Conservation (phyloP, 2,888 invertebrate species). For the Drosophila leonis region DNA sequence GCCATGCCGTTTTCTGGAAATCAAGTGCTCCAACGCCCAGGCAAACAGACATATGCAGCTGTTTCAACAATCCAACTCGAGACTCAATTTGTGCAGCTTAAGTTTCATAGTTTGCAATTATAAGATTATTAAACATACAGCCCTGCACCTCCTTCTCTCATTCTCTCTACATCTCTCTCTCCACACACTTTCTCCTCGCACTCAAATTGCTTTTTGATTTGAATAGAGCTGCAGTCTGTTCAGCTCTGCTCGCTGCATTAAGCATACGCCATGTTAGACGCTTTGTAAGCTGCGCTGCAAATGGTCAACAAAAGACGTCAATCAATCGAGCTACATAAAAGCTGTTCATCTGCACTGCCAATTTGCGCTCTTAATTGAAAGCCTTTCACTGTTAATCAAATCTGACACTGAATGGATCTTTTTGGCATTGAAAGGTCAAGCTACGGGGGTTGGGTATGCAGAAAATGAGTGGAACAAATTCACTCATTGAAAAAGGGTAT, state of each 20-base stretch:
- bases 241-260: conserved; percentile 11
- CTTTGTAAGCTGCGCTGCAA: conserved; percentile 14
- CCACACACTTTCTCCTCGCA: background rate
- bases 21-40: conserved; percentile 17
- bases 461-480: background rate
- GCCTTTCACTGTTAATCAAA: conserved; percentile 52
- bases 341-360: background rate
- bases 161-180: background rate
- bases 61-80: conserved; percentile 40
- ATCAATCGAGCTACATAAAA: conserved; percentile 12
- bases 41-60: conserved; percentile 52
- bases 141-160: background rate
- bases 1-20: conserved; percentile 5
- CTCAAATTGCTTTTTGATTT: conserved; percentile 49
- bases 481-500: background rate
- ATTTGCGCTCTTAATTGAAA: conserved; percentile 38
- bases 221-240: conserved; percentile 17
- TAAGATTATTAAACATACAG: conserved; percentile 69
- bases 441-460: background rate
- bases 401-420: conserved; percentile 13
- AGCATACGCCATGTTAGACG: conserved; percentile 38
- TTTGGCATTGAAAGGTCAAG: conserved; percentile 2
- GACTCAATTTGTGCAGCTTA: conserved; percentile 70
- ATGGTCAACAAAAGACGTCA: conserved; percentile 32
- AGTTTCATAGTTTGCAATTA: conserved; percentile 66